Conservation (phyloP, 2,113 vertebrate species). For the Alligator sinensis region DNA sequence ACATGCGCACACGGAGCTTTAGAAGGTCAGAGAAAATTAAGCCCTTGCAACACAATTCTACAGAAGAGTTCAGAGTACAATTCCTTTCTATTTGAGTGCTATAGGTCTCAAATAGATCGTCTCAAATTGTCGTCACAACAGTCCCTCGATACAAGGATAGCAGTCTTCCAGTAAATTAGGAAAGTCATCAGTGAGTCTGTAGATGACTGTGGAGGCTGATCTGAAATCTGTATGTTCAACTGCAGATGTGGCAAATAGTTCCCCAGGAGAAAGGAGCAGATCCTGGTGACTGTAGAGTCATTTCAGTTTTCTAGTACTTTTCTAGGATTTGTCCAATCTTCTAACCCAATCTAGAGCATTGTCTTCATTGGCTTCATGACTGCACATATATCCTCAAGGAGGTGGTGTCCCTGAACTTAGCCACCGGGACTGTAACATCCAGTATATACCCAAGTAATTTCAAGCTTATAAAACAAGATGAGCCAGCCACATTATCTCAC, state of each 20-base stretch:
- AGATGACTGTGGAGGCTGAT: too few relatives aligned
- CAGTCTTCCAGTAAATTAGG: too few relatives aligned
- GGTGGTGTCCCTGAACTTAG: background rate
- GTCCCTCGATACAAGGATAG: too few relatives aligned
- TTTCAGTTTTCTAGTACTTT: background rate
- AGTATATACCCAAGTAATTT: background rate
- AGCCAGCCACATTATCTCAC: background rate
- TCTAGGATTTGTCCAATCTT: background rate
- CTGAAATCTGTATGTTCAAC: too few relatives aligned
- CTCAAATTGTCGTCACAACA: too few relatives aligned
- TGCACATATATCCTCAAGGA: background rate
- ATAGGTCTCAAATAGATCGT: too few relatives aligned
- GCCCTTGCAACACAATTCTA: background rate
- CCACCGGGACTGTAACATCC: background rate
- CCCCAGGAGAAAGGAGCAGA: too few relatives aligned
- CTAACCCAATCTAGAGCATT: background rate
- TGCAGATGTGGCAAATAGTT: too few relatives aligned
- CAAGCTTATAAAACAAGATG: background rate
- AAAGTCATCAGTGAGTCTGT: too few relatives aligned
- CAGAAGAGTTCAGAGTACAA: background rate
- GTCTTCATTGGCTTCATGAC: background rate
- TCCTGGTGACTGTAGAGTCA: background rate
- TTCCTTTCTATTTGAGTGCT: background rate
- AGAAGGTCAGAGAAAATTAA: background rate
- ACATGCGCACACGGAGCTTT: too few relatives aligned